These are phyloP conservation scores for Pogonomyrmex barbatus DNA, from an alignment of 1,140 invertebrate genomes.

Conservation along the genomic window DNA sequence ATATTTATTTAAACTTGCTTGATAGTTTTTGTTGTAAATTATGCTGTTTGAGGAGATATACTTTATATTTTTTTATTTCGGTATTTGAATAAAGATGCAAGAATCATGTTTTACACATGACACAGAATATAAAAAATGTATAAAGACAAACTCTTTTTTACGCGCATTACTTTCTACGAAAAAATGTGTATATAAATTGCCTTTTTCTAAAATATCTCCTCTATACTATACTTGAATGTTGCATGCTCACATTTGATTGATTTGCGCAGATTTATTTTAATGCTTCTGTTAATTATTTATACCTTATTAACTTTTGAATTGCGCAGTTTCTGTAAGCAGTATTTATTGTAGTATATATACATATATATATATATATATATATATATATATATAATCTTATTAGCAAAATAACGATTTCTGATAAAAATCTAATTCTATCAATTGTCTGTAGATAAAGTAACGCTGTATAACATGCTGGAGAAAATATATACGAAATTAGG, in stretches of 20 bases:
- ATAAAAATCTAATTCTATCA: conserved; percentile 19
- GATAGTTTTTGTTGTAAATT: conserved; percentile 77
- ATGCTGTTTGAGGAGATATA: conserved; percentile 59
- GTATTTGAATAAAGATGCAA: neutral
- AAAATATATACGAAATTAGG: conserved; percentile 30
- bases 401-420: conserved; percentile 20
- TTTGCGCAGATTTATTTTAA: conserved; percentile 64
- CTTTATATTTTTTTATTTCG: conserved; percentile 21
- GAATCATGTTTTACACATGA: neutral
- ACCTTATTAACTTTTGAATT: conserved; percentile 58
- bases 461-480: conserved; percentile 55
- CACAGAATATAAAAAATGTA: neutral
- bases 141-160: neutral
- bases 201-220: conserved; percentile 50
- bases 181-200: conserved; percentile 9
- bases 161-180: neutral
- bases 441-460: conserved; percentile 38
- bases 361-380: neutral
- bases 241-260: conserved; percentile 69
- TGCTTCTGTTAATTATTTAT: conserved; percentile 66
- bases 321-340: conserved; percentile 29
- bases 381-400: conserved; percentile 14
- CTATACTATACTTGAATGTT: conserved; percentile 65
- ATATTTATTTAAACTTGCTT: conserved; percentile 46
- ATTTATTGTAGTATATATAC: conserved; percentile 30